Base-by-base conservation (phyloP, 64 coral and sea anemone species). In the Montipora cactus region DNA sequence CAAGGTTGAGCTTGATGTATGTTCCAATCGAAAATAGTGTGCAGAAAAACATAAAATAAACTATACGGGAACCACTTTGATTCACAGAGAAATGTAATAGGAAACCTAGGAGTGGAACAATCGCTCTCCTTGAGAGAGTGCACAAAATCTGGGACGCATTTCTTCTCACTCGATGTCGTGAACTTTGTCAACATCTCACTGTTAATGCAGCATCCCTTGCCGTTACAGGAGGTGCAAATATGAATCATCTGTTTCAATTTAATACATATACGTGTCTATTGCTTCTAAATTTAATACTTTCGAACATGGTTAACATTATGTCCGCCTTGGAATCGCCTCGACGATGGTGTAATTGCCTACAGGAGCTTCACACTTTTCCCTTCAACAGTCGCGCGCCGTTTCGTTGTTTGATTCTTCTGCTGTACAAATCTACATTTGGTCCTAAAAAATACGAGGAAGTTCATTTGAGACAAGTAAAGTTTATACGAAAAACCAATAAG, bases 91-190 rank as follows among this genome's bases (percentile, higher is more conserved):
- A 58, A 81, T 58, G 16, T 11, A 74, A 7, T 20, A 44, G 74
- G 9, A 44, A 45, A 46, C 5, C 45, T 18, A 71, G n/a, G 18
- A 71, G 67, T n/a, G n/a, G 48, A 16, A 52, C 5, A 22, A 21
- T 49, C 19, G 64, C 82, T 86, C 47, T 86, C 82, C 47, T 71
- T 48, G 62, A 86, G 68, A 86, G 82, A 86, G 71, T 72, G 8
- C 82, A 5, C 47, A 11, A 50, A 18, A 15, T 19, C n/a, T 86
- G 3, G 22, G 7, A 84, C 3, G 8, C 18, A 78, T 78, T 78
- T 78, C 8, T 49, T 46, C 3, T 49, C 15, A 76, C 74, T 46
- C 44, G 74, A 9, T 14, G 12, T 64, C 13, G 61, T 12, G 11
- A 6, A 64, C 11, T 20, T 71, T 21, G 25, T 71, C 14, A 13